These are phyloP conservation scores for Nemoura dubitans DNA, from an alignment of 2,888 invertebrate genomes.

Conservation along the genomic window DNA sequence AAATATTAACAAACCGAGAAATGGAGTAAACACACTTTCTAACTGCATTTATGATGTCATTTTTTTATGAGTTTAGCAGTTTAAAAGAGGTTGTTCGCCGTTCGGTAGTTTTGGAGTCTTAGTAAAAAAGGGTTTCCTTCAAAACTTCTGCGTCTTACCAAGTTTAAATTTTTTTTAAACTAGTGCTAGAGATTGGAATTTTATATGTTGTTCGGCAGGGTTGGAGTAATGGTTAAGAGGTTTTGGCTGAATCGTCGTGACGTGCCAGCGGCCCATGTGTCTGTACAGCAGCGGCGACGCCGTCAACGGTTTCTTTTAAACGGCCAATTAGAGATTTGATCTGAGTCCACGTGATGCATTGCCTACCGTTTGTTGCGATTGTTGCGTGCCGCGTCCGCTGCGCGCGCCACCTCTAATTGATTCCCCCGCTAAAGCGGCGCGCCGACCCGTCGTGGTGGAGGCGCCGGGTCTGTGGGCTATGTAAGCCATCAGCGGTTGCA, in stretches of 20 bases:
- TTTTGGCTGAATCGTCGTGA: constrained; percentile 8
- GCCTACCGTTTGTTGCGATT: not conserved
- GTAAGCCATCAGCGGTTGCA: too few relatives aligned
- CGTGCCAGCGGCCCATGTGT: not conserved
- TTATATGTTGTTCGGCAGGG: not conserved
- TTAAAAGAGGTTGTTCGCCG: too few relatives aligned
- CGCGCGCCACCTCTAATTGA: not conserved
- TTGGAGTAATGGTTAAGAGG: not conserved
- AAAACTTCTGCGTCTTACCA: too few relatives aligned
- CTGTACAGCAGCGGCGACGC: not conserved
- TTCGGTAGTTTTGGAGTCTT: too few relatives aligned
- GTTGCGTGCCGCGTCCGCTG: not conserved
- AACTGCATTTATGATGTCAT: too few relatives aligned
- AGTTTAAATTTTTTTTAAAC: not conserved
- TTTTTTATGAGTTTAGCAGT: too few relatives aligned
- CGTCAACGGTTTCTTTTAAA: constrained; percentile 26
- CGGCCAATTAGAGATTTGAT: constrained; percentile 27
- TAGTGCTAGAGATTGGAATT: not conserved
- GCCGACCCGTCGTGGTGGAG: not conserved
- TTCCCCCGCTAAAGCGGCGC: not conserved
- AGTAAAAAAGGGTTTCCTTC: too few relatives aligned
- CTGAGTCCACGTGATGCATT: not conserved
- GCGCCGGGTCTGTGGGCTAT: not conserved
- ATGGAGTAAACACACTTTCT: too few relatives aligned
- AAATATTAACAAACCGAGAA: too few relatives aligned